Evolutionary conservation across 2,113 vertebrate genomes (phyloP), one percentile per base, ranked within the genome.

Genomic region (Platysteira castanea): DNA sequence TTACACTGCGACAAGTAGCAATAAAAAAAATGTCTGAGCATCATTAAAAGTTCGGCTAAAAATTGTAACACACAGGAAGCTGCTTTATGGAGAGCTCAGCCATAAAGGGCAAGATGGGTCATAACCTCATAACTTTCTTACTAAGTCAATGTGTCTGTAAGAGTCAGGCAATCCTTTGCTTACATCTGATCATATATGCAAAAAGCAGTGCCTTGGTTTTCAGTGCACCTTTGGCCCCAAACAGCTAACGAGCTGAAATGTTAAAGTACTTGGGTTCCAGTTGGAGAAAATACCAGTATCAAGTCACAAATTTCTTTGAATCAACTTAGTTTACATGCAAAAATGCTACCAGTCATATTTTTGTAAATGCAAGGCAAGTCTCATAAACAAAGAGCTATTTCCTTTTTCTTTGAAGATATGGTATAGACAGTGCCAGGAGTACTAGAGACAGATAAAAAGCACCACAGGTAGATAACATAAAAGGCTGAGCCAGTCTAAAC

Each of bases 401-500:
- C 59, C 68, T 89, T 74, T 89, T 52, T 26, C 64, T 94, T 84
- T 92, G 83, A 96, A 95, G 76, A 87, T n/a, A 65, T 0, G 1
- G 30, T 60, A 80, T 20, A 60, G 24, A 54, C 20, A 89, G 37
- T 61, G 73, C 64, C 84, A 86, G n/a, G n/a, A 86, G 31, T 69
- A 37, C 26, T 56, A 80, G 12, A 65, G 54, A n/a, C 37, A 83
- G 63, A 90, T 86, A 76, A 90, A 94, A 95, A 39, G 1, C 42
- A 92, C 41, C 64, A 86, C 54, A 77, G 37, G 28, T 61, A 90
- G 76, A 49, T 94, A 86, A 92, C 80, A 74, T 28, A 88, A 85
- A 93, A 76, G 15, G 27, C 53, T 79, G 21, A 92, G 73, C 87
- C 80, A 74, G 87, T 84, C 87, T 87, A 69, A 91, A 94, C 91